Base-by-base conservation (phyloP, 2,113 vertebrate species). In the Empidonax traillii region DNA sequence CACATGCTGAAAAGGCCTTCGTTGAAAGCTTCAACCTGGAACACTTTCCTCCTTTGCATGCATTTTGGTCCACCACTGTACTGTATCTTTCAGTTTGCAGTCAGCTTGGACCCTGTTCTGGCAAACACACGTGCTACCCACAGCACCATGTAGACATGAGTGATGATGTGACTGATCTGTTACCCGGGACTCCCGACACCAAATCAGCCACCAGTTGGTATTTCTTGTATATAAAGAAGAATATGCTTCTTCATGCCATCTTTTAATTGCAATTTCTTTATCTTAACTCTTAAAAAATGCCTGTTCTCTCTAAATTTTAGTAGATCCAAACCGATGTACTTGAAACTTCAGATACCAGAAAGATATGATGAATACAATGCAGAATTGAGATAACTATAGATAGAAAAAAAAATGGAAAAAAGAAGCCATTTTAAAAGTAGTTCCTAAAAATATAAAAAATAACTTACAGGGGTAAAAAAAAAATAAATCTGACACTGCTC, bases 121-220 rank as follows among this genome's bases (percentile, higher is more conserved):
- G 37, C 16, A 73, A 79, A 47, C 1, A 4, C 51, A 49, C 0
- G 0, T 7, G 12, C 55, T 23, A 13, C 43, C 9, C 14, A 18
- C 14, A 33, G 35, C 51, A 20, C 24, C 19, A 10, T 0, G 2
- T 16, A 55, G 43, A 51, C 0, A 0, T 2, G 8, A 82, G n/a
- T 0, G 0, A 17, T 66, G 58, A 44, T 1, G 0, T 30, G 43
- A 75, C 10, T 41, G 59, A 25, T 4, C 30, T 31, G 51, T 28
- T 52, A 37, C 30, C 39, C 30, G 63, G 30, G 31, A 68, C 56
- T 35, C 8, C 0, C n/a, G 25, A 14, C 43, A 41, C 72, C 49
- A 61, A 33, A 23, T 35, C 62, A 68, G 62, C 14, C 44, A 71
- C 16, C 31, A 30, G 27, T 3, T 33, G 31, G 23, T 12, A 30